Evolutionary conservation across 2,113 vertebrate genomes (phyloP).

Genomic region (Xyliphius kryptos): DNA sequence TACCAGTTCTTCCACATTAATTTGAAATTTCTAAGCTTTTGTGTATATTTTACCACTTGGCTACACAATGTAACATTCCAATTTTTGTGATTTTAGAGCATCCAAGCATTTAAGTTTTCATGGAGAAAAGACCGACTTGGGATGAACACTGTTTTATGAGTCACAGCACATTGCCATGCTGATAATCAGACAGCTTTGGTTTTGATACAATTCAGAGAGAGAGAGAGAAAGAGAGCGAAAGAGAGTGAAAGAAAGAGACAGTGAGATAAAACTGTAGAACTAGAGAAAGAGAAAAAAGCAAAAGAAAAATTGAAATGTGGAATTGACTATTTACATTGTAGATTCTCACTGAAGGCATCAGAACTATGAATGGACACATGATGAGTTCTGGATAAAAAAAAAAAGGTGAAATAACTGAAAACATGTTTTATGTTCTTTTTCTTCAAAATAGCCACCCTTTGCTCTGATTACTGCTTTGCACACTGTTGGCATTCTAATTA

Average conservation of each 20-base stretch:
- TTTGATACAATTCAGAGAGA: slow-evolving; percentile 31
- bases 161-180: slow-evolving; percentile 30
- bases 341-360: too few relatives aligned
- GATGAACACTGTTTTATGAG: slow-evolving; percentile 41
- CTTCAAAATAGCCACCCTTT: too few relatives aligned
- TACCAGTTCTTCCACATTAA: slow-evolving; percentile 21
- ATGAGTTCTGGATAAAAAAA: too few relatives aligned
- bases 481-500: too few relatives aligned
- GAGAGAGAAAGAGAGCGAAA: slow-evolving; percentile 8
- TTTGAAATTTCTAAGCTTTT: slow-evolving; percentile 38
- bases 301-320: too few relatives aligned
- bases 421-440: too few relatives aligned
- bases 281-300: too few relatives aligned
- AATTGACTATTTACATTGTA: too few relatives aligned
- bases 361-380: too few relatives aligned
- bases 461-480: too few relatives aligned
- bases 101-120: slow-evolving; percentile 35
- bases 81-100: slow-evolving; percentile 26
- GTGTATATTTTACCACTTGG: slow-evolving; percentile 17
- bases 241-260: slow-evolving; percentile 7
- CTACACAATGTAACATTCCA: slow-evolving; percentile 31
- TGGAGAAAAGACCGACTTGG: slow-evolving; percentile 38
- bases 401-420: too few relatives aligned
- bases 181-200: slow-evolving; percentile 32
- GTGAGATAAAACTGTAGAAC: too few relatives aligned